Percentiles rank a stretch among this genome's conserved stretches.
Conservation (phyloP, 2,888 invertebrate species). For the Zygogramma bicolorata region DNA sequence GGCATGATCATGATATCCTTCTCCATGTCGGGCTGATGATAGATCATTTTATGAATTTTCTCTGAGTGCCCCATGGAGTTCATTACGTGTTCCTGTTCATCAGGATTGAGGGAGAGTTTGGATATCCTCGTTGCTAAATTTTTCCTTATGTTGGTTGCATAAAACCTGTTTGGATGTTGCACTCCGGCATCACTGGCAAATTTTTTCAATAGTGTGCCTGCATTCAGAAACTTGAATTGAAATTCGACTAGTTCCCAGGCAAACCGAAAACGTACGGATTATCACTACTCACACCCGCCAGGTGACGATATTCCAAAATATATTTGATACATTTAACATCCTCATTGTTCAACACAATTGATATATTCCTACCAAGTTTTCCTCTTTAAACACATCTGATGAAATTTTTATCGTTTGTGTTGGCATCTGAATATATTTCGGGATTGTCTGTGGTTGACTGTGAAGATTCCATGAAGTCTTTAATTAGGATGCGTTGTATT, state of each 20-base stretch:
- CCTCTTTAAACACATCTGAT: conserved; percentile 19
- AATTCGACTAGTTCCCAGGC: background rate
- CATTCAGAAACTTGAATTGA: conserved; percentile 22
- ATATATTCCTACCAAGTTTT: conserved; percentile 15
- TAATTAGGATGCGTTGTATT: background rate
- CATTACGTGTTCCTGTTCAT: conserved; percentile 16
- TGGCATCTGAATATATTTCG: background rate
- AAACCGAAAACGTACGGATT: conserved; percentile 27
- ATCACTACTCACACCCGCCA: background rate
- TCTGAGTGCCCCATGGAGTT: conserved; percentile 5
- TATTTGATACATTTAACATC: conserved; percentile 9
- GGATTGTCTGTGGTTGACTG: background rate
- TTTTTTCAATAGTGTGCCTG: conserved; percentile 4
- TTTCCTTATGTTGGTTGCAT: conserved; percentile 18
- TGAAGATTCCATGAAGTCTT: conserved; percentile 13
- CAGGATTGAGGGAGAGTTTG: background rate
- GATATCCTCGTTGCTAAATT: conserved; percentile 11
- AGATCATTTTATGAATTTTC: background rate
- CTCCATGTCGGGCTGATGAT: conserved; percentile 2
- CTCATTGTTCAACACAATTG: background rate
- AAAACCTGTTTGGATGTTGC: background rate
- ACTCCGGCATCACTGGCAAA: background rate
- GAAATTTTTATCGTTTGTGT: background rate
- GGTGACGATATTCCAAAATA: conserved; percentile 3
- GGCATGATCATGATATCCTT: conserved; percentile 20